phyloP scores from a whole-genome alignment of 2,888 invertebrate species.

The Xylota sylvarum region DNA sequence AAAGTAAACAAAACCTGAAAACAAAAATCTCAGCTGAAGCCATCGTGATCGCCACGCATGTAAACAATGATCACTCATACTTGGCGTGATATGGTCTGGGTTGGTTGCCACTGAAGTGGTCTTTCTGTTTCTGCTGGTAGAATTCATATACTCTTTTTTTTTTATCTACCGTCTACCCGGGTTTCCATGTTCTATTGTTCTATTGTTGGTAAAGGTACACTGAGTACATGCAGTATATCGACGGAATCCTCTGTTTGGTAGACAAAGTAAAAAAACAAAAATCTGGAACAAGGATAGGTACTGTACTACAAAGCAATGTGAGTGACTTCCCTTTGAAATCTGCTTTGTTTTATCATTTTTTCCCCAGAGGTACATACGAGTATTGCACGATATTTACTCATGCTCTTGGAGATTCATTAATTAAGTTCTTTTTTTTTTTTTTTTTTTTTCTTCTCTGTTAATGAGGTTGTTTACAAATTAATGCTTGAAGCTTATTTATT shows the following conservation, averaged over 20 bases:
- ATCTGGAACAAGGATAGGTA: background rate
- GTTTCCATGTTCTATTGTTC: background rate
- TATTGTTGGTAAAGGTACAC: too few species aligned
- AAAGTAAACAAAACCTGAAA: slow-evolving; percentile 38
- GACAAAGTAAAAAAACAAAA: background rate
- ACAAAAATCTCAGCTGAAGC: slow-evolving; percentile 72
- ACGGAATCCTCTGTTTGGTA: background rate
- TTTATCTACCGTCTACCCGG: too few species aligned
- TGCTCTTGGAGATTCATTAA: background rate
- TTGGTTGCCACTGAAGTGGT: background rate
- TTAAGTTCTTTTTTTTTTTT: background rate
- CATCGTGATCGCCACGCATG: slow-evolving; percentile 79
- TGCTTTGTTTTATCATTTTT: background rate
- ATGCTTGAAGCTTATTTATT: background rate
- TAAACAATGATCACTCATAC: slow-evolving; percentile 79
- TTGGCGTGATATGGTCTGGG: slow-evolving; percentile 28
- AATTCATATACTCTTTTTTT: too few species aligned
- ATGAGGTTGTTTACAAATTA: slow-evolving; percentile 10
- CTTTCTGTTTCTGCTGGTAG: too few species aligned
- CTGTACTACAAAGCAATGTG: background rate
- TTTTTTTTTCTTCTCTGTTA: background rate
- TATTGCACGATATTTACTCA: slow-evolving; percentile 1
- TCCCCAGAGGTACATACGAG: too few species aligned
- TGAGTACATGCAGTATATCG: too few species aligned
- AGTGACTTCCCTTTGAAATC: background rate